Percentiles rank a stretch among this genome's conserved stretches.
Conservation (phyloP, 2,113 vertebrate species). For the Corythornis vintsioides region DNA sequence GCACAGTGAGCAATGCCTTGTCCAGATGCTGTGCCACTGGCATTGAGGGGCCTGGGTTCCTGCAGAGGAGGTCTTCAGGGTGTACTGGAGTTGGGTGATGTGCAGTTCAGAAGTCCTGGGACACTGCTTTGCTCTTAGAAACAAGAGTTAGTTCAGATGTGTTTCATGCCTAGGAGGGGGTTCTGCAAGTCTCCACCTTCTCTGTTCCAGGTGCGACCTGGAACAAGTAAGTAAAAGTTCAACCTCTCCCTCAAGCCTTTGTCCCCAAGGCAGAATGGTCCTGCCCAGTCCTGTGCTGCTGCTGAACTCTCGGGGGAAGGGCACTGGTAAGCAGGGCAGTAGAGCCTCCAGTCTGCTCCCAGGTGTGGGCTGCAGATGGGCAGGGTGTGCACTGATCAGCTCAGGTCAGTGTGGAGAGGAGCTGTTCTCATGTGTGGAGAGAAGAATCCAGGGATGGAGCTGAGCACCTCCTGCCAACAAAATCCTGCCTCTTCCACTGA, state of each 20-base stretch:
- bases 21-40: neutral
- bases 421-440: fast-evolving
- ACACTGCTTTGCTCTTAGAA: neutral
- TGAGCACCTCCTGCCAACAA: neutral
- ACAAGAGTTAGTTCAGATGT: neutral
- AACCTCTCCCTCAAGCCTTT: no score
- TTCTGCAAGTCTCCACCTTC: neutral
- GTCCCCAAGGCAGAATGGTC: neutral
- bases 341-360: neutral
- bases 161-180: neutral
- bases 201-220: neutral
- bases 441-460: neutral
- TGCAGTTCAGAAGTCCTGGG: neutral
- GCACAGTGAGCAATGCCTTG: neutral
- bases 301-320: neutral
- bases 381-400: neutral
- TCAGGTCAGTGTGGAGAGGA: neutral
- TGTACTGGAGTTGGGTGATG: neutral
- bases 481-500: neutral
- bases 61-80: neutral
- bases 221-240: no score
- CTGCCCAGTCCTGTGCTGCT: neutral
- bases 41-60: neutral
- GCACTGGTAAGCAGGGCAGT: neutral
- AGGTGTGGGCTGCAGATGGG: neutral